Base-by-base conservation (phyloP, 2,113 vertebrate species). In the Lipotes vexillifer region DNA sequence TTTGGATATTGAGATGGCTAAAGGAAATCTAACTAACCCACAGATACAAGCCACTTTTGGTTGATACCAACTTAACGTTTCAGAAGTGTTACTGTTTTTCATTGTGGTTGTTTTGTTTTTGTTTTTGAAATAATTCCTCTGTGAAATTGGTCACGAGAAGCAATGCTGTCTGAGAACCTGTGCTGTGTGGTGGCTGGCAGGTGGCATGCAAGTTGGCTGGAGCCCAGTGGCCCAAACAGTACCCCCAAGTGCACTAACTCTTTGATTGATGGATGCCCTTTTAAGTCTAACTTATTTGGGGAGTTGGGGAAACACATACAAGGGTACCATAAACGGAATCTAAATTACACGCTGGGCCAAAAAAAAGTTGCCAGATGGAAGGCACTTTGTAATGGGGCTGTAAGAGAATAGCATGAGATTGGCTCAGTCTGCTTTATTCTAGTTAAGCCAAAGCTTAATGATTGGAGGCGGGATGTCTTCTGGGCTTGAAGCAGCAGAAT, bases 391-490 rank as follows among this genome's bases (percentile, higher is more conserved):
- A 81, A 68, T 68, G 23, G 93, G 27, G 17, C 94, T 97, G 61
- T 65, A 77, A 86, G 96, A 92, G 82, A 94, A 94, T 38, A 93
- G 93, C 46, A 88, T 88, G 92, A 81, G 81, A 86, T 90, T 17
- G 97, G 96, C 97, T 96, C 71, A 14, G 89, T 98, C 74, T 89
- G 15, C 97, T 97, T 93, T 0, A 66, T 96, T 98, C 49, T 95
- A 97, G 96, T 98, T 96, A 97, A 98, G 97, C 96, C 97, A 97
- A 96, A 97, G 97, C 97, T 97, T 98, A 97, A 95, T 95, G 96
- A 96, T 96, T 94, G 94, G 87, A 94, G 95, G 97, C 87, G 96
- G 65, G 61, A 89, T 92, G 90, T 93, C 77, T 91, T 97, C 96
- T 97, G 97, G 97, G 94, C 96, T 98, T 97, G 93, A 97, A 96